A percentile compares a stretch with the other conserved stretches of the same genome.
Conservation (phyloP, 2,113 vertebrate genomes). For the Gallinago media region DNA sequence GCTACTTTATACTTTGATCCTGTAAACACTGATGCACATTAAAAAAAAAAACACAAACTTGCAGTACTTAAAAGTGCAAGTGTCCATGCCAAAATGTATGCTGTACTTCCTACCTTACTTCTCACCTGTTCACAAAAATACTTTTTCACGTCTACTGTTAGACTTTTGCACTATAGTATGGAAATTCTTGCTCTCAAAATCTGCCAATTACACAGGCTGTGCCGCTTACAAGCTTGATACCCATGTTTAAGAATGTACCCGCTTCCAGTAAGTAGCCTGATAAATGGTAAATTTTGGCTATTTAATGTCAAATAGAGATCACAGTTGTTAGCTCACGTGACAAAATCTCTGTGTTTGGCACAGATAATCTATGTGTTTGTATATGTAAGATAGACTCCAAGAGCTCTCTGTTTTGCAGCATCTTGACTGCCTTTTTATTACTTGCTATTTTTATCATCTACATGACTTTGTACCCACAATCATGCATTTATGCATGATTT, state of each 20-base stretch:
- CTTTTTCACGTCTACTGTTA: neutral
- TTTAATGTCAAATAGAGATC: neutral
- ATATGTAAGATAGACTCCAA: neutral
- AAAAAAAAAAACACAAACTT: neutral
- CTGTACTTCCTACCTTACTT: neutral
- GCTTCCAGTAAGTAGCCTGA: neutral
- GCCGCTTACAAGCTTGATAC: neutral
- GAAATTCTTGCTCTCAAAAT: neutral
- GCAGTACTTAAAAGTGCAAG: neutral
- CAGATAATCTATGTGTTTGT: neutral
- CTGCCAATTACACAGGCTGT: neutral
- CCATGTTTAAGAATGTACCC: accelerated
- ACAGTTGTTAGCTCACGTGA: neutral
- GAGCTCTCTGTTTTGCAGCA: neutral
- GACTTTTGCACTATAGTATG: accelerated
- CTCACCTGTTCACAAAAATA: neutral
- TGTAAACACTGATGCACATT: neutral
- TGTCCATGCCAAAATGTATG: neutral
- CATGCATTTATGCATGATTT: neutral
- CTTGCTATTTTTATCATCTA: neutral
- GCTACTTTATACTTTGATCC: constrained; percentile 9
- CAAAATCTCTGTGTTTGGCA: neutral
- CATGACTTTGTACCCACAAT: neutral
- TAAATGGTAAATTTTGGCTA: neutral
- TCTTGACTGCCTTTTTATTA: neutral